phyloP scores from a whole-genome alignment of 1,140 invertebrate species.

The Tachypleus tridentatus region DNA sequence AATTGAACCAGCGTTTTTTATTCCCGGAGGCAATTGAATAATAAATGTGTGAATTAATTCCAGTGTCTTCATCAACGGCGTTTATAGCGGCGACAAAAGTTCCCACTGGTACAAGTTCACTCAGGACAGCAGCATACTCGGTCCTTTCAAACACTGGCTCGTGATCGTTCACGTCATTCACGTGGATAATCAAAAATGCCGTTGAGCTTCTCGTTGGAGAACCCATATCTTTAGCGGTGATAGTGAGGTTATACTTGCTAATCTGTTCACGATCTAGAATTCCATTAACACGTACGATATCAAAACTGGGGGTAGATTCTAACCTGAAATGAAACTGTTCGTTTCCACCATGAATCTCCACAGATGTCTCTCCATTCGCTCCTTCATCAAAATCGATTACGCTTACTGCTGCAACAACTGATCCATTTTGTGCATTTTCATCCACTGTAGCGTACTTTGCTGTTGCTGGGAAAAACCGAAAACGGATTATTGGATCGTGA shows the following conservation, averaged over 20 bases:
- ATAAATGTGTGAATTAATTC: constrained; percentile 73
- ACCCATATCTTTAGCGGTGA: constrained; percentile 80
- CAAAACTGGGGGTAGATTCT: constrained; percentile 66
- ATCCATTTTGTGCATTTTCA: constrained; percentile 78
- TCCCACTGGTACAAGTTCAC: constrained; percentile 63
- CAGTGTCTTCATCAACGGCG: constrained; percentile 77
- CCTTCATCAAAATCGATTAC: constrained; percentile 84
- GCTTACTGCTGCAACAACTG: constrained; percentile 83
- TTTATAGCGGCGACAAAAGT: constrained; percentile 75
- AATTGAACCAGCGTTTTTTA: constrained; percentile 57
- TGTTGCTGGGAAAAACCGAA: constrained; percentile 71
- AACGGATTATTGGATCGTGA: constrained; percentile 82
- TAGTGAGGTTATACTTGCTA: constrained; percentile 78
- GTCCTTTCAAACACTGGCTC: constrained; percentile 73
- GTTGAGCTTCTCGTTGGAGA: constrained; percentile 66
- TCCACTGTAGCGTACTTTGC: constrained; percentile 78
- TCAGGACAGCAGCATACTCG: constrained; percentile 58
- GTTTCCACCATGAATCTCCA: constrained; percentile 75
- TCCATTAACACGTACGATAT: constrained; percentile 83
- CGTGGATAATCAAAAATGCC: constrained; percentile 74
- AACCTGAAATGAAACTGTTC: constrained; percentile 78
- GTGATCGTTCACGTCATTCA: constrained; percentile 92
- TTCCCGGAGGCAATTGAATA: constrained; percentile 80
- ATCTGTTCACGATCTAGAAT: constrained; percentile 84
- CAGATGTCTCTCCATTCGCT: constrained; percentile 69